Evolutionary conservation across 2,888 invertebrate genomes (phyloP).

Genomic region (Acrobasis consociella): DNA sequence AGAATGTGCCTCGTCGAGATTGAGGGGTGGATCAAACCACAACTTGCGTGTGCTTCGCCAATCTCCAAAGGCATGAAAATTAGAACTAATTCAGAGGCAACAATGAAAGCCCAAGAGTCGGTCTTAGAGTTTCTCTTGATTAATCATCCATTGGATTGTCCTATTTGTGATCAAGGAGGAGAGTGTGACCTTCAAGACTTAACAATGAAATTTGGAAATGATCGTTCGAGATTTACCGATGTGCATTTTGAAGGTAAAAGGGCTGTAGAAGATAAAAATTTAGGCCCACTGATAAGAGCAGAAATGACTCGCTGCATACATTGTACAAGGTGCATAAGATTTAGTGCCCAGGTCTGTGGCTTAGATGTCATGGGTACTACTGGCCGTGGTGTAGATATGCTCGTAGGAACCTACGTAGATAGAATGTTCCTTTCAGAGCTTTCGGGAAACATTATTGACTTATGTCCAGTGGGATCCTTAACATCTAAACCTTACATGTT

Average conservation of each 20-base stretch:
- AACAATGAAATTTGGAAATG: conserved; percentile 98
- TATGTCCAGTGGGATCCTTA: conserved; percentile 99
- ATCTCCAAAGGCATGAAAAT: conserved; percentile 98
- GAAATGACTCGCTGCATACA: conserved; percentile 99
- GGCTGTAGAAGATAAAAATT: conserved; percentile 98
- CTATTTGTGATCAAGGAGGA: conserved; percentile 99
- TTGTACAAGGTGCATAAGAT: conserved; percentile 98
- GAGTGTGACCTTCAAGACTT: conserved; percentile 98
- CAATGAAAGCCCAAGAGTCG: conserved; percentile 85
- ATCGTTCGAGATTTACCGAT: conserved; percentile 95
- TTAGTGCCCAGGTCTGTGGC: conserved; percentile 98
- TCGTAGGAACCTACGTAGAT: conserved; percentile 98
- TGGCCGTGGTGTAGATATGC: conserved; percentile 97
- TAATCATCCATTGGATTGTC: conserved; percentile 99
- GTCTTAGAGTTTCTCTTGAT: conserved; percentile 98
- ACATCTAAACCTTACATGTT: conserved; percentile 98
- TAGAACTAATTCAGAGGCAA: conserved; percentile 96
- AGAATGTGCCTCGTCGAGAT: conserved; percentile 99
- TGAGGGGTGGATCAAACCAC: conserved; percentile 97
- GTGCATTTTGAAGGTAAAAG: conserved; percentile 94
- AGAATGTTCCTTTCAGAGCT: conserved; percentile 98
- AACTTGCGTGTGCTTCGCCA: conserved; percentile 99
- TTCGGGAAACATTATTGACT: conserved; percentile 98
- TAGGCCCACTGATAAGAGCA: conserved; percentile 97
- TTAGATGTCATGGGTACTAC: conserved; percentile 97